Evolutionary conservation across 2,113 vertebrate genomes (phyloP).

Genomic region (Condylura cristata): DNA sequence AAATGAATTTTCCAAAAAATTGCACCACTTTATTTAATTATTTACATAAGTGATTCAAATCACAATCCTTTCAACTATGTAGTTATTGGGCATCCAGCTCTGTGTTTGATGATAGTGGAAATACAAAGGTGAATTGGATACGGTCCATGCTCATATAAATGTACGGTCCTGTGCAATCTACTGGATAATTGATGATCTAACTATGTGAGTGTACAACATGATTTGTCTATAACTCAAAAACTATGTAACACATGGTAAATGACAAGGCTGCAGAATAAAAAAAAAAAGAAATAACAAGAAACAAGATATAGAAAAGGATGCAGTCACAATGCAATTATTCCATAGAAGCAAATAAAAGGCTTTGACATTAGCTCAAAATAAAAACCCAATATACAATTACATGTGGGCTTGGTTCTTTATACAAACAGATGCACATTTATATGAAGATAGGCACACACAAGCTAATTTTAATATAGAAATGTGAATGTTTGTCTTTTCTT

Average conservation of each 20-base stretch:
- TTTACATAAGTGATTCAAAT: slow-evolving; percentile 16
- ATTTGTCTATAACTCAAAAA: slow-evolving; percentile 25
- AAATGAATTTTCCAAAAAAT: not conserved
- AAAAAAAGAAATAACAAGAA: slow-evolving; percentile 18
- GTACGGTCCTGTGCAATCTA: not conserved
- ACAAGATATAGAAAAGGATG: slow-evolving; percentile 7
- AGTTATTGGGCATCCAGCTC: not conserved
- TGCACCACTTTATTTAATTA: not conserved
- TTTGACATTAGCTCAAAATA: slow-evolving; percentile 77
- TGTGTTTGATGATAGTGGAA: not conserved
- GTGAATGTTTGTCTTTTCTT: slow-evolving; percentile 22
- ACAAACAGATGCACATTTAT: not conserved
- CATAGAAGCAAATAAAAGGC: slow-evolving; percentile 72
- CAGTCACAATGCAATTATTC: slow-evolving; percentile 39
- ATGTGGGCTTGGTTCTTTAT: rapidly evolving
- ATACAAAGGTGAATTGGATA: not conserved
- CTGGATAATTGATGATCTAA: slow-evolving; percentile 49
- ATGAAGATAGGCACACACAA: not conserved
- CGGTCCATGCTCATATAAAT: not conserved
- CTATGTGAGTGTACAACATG: slow-evolving; percentile 40
- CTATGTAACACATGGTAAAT: not conserved
- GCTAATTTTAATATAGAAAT: not conserved
- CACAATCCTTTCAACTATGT: not conserved
- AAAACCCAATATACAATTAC: slow-evolving; percentile 72
- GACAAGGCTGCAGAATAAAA: slow-evolving; percentile 38